Conservation (phyloP, 2,113 vertebrate genomes). For the Macaca mulatta region DNA sequence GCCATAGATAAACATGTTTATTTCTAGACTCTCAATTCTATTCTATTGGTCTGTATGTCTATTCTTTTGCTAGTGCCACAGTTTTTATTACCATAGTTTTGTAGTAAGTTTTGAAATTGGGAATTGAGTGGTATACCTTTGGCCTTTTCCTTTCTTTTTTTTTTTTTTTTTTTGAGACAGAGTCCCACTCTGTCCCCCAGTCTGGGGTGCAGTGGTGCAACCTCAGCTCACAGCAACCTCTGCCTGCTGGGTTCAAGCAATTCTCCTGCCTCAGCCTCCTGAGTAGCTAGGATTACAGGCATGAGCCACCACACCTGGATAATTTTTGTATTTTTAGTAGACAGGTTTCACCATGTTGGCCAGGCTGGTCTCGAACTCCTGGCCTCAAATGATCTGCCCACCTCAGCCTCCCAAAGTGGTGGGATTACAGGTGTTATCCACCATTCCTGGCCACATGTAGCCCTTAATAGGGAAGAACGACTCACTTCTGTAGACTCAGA, state of each 20-base stretch:
- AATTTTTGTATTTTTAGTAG: background rate
- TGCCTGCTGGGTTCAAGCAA: background rate
- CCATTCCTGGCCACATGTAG: too few species aligned
- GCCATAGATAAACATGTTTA: background rate
- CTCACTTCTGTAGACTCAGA: background rate
- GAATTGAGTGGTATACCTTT: background rate
- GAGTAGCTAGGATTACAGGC: background rate
- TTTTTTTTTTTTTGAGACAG: too few species aligned
- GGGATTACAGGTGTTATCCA: background rate
- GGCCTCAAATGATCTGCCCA: background rate
- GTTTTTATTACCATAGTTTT: background rate
- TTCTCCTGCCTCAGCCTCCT: background rate
- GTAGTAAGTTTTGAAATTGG: background rate
- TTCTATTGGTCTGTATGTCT: background rate
- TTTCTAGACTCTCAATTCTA: background rate
- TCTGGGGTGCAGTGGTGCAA: background rate
- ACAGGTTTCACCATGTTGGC: background rate
- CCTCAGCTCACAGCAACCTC: background rate
- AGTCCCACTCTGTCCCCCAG: background rate
- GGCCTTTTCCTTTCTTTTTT: background rate
- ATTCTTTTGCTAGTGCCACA: background rate
- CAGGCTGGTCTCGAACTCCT: background rate
- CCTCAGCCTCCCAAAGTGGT: background rate
- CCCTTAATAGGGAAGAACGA: background rate
- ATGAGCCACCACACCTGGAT: background rate